Conservation (phyloP, 2,888 invertebrate genomes). For the Bombylius major region DNA sequence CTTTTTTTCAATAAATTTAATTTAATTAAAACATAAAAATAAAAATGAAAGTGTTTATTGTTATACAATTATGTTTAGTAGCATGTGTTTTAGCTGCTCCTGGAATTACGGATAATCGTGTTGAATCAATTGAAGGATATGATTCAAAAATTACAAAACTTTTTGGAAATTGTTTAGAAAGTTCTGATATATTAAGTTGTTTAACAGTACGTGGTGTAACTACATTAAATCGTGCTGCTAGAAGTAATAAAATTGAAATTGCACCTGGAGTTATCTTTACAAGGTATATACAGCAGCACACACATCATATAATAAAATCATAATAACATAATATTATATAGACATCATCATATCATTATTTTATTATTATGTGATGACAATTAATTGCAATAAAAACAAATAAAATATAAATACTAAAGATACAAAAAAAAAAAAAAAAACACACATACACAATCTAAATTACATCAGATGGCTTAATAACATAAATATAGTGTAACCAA, state of each 20-base stretch:
- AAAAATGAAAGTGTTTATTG: conserved; percentile 33
- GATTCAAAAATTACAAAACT: conserved; percentile 16
- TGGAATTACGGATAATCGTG: conserved; percentile 15
- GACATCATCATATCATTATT: background rate
- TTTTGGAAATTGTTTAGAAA: conserved; percentile 34
- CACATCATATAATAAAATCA: background rate
- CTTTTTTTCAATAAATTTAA: background rate
- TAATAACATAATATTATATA: background rate
- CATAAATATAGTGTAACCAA: background rate
- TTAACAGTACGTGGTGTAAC: conserved; percentile 45
- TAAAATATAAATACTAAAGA: background rate
- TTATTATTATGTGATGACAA: too few relatives aligned
- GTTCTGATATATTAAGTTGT: conserved; percentile 42
- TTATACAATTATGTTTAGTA: conserved; percentile 12
- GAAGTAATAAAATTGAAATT: conserved; percentile 43
- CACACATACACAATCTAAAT: background rate
- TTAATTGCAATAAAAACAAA: background rate
- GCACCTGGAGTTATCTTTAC: conserved; percentile 46
- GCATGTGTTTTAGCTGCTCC: conserved; percentile 30
- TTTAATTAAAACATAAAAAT: conserved; percentile 7
- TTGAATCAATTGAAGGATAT: conserved; percentile 5
- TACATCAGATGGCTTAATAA: background rate
- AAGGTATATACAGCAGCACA: conserved; percentile 33
- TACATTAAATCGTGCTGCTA: conserved; percentile 42
- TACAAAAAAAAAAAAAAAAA: background rate